Evolutionary conservation across 2,113 vertebrate species (phyloP).

Genomic region (Scytalopus superciliaris): DNA sequence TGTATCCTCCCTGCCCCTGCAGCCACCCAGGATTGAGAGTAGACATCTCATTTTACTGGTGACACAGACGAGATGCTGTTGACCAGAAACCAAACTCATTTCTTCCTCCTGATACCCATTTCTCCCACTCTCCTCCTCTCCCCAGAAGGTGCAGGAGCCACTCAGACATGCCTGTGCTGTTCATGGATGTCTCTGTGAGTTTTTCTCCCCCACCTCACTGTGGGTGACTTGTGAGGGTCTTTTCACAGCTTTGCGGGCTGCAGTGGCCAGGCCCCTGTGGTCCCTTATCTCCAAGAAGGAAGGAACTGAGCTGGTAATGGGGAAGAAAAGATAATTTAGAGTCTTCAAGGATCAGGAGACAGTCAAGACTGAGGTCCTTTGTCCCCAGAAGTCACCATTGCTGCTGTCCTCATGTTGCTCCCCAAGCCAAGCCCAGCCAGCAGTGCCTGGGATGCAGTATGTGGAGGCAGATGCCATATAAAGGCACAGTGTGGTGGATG

Average conservation of each 20-base stretch:
- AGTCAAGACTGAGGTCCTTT: neutral
- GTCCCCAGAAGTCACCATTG: neutral
- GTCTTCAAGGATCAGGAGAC: neutral
- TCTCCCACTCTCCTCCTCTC: neutral
- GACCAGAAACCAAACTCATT: neutral
- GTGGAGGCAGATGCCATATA: neutral
- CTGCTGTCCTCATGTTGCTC: neutral
- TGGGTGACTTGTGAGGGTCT: neutral
- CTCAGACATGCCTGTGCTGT: neutral
- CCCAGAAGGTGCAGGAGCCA: neutral
- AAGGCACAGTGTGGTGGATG: neutral
- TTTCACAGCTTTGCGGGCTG: neutral
- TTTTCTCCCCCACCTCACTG: neutral
- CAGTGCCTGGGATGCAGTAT: neutral
- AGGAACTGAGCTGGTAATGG: neutral
- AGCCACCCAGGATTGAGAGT: neutral
- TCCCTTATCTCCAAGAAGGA: neutral
- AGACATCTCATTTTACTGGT: accelerated
- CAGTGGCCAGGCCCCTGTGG: neutral
- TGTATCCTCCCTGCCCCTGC: neutral
- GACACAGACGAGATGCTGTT: neutral
- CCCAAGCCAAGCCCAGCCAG: neutral
- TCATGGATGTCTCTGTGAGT: accelerated
- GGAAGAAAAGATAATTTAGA: neutral
- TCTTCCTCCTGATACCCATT: neutral